phyloP scores from a whole-genome alignment of 2,113 vertebrate species.

The Zosterops lateralis region DNA sequence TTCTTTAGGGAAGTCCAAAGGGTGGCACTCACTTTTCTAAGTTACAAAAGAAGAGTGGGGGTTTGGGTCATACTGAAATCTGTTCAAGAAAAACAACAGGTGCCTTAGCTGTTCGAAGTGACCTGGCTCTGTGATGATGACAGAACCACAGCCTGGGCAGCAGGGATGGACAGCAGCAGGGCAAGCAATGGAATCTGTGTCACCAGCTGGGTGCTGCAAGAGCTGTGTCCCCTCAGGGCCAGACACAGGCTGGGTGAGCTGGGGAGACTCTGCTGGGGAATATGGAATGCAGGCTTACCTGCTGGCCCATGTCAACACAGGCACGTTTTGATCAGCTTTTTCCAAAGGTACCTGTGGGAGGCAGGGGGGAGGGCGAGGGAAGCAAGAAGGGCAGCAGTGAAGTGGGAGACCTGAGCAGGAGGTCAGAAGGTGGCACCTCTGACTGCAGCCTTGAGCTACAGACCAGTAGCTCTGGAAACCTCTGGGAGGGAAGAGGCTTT shows the following conservation, averaged over 20 bases:
- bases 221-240: neutral
- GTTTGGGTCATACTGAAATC: neutral
- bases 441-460: neutral
- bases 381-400: neutral
- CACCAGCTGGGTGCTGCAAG: neutral
- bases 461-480: neutral
- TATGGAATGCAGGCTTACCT: neutral
- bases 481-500: neutral
- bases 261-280: neutral
- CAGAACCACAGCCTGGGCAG: neutral
- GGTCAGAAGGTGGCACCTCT: neutral
- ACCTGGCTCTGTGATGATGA: neutral
- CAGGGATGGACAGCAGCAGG: neutral
- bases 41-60: neutral
- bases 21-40: neutral
- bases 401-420: neutral
- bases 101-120: neutral
- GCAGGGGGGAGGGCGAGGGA: neutral
- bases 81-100: neutral
- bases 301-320: neutral
- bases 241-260: neutral
- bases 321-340: neutral
- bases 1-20: neutral
- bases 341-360: neutral
- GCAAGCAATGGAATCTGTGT: fast-evolving